phyloP scores from a whole-genome alignment of 2,113 vertebrate genomes.

The Scophthalmus maximus region DNA sequence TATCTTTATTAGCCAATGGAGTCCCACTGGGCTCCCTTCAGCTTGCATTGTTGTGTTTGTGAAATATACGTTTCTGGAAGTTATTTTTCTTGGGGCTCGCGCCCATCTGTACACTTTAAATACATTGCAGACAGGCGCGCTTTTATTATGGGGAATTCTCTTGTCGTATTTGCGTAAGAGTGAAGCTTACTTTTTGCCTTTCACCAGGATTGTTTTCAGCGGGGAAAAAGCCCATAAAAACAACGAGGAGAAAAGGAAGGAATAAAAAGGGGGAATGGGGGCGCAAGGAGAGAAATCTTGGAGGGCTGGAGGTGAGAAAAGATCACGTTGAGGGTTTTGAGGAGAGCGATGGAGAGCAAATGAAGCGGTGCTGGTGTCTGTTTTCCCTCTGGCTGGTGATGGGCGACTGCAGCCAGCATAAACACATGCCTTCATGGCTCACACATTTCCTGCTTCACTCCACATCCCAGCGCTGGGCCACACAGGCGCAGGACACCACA shows the following conservation, averaged over 20 bases:
- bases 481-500: constrained; percentile 80
- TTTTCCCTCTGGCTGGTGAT: constrained; percentile 85
- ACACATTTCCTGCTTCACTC: constrained; percentile 86
- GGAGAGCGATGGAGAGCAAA: constrained; percentile 63
- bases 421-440: constrained; percentile 89
- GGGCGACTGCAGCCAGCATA: constrained; percentile 85
- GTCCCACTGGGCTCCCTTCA: constrained; percentile 21
- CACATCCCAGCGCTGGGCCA: constrained; percentile 80
- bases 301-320: constrained; percentile 65
- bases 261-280: constrained; percentile 1
- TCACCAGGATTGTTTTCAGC: not conserved
- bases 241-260: not conserved
- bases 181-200: not conserved
- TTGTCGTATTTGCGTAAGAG: not conserved
- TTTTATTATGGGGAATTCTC: constrained; percentile 5
- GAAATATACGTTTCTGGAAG: constrained; percentile 20
- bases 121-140: not conserved
- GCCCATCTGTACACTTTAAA: constrained; percentile 14
- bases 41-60: constrained; percentile 16
- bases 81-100: not conserved
- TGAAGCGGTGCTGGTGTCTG: constrained; percentile 75
- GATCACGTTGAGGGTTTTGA: constrained; percentile 48
- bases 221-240: constrained; percentile 14
- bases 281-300: constrained; percentile 13
- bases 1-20: constrained; percentile 51